Conservation (phyloP, 2,797 vertebrate genomes). For the Schizopygopsis malacanthus region DNA sequence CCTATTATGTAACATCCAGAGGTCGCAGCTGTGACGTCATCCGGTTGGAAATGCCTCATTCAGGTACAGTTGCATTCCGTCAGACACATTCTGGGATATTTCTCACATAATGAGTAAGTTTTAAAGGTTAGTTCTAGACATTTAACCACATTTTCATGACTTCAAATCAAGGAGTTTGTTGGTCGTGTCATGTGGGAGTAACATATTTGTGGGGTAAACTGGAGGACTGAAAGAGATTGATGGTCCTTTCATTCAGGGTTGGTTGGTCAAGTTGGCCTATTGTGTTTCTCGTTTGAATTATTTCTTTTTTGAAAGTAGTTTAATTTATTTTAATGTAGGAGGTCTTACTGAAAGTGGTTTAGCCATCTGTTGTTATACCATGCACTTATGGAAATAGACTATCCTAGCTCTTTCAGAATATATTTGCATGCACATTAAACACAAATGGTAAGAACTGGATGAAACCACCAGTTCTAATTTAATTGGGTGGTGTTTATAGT, state of each 20-base stretch:
- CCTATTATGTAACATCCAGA: slow-evolving; percentile 31
- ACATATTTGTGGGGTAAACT: neutral
- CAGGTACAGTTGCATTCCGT: neutral
- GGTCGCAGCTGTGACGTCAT: slow-evolving; percentile 7
- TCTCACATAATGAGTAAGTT: neutral
- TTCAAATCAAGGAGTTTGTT: neutral
- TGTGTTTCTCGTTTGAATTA: neutral
- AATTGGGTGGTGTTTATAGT: no score
- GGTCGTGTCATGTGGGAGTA: neutral
- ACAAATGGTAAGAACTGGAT: neutral
- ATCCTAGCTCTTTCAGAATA: neutral
- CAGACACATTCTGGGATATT: neutral
- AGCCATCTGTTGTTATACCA: neutral
- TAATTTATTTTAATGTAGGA: neutral
- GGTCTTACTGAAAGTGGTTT: neutral
- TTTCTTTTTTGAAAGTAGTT: neutral
- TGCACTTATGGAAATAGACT: neutral
- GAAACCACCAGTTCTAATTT: neutral
- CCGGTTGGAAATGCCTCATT: neutral
- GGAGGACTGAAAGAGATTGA: neutral
- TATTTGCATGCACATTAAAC: neutral
- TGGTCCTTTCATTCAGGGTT: neutral
- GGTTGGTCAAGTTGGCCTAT: neutral
- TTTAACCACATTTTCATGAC: neutral
- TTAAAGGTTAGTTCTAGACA: neutral